These are phyloP conservation scores for Forpus xanthops DNA, from an alignment of 2,797 vertebrate genomes.

Conservation along the genomic window DNA sequence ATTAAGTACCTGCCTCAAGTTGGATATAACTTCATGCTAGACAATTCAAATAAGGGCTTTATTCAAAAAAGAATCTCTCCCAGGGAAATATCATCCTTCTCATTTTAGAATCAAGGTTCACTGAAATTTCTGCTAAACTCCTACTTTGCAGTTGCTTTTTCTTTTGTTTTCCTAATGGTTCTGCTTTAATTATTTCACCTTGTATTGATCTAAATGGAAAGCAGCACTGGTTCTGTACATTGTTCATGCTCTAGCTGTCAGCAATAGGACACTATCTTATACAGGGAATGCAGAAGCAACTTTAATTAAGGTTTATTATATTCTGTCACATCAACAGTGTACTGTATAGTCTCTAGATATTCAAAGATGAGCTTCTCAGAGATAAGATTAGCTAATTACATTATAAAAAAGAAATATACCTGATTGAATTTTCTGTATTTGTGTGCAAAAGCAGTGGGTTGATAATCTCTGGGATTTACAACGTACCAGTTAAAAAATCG, in stretches of 20 bases:
- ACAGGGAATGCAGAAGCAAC: background rate
- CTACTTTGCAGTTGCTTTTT: background rate
- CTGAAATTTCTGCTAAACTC: background rate
- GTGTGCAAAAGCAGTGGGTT: background rate
- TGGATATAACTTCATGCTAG: background rate
- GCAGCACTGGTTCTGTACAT: background rate
- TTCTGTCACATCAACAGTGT: background rate
- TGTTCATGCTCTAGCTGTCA: background rate
- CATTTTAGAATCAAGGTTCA: background rate
- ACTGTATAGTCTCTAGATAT: background rate
- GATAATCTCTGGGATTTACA: background rate
- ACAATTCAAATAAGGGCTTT: background rate
- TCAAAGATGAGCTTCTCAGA: background rate
- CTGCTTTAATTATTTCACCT: background rate
- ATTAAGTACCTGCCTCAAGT: background rate
- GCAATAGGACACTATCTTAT: background rate
- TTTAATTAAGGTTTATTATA: background rate
- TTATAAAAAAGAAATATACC: background rate
- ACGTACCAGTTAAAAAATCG: background rate
- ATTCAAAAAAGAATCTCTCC: background rate
- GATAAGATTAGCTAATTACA: background rate
- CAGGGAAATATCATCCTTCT: background rate
- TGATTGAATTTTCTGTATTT: background rate
- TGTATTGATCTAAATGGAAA: background rate
- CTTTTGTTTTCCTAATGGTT: background rate